These are phyloP conservation scores for Coracias cyanogaster DNA, from an alignment of 2,797 vertebrate genomes.

Conservation along the genomic window DNA sequence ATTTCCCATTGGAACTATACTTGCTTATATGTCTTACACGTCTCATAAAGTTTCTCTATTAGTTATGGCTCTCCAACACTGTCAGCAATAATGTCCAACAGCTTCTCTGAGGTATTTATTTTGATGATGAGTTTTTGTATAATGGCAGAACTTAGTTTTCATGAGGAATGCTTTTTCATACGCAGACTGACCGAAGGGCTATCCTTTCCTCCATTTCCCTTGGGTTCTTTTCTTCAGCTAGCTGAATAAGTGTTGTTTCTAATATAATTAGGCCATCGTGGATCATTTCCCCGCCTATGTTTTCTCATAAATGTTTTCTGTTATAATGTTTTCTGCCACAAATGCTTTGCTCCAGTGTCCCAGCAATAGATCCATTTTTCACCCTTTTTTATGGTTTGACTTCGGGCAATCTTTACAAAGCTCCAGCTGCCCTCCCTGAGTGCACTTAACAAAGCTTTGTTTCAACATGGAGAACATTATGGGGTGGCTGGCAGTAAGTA, in stretches of 20 bases:
- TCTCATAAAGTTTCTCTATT: neutral
- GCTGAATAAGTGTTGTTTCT: neutral
- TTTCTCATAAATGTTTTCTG: neutral
- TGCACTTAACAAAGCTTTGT: neutral
- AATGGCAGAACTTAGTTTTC: neutral
- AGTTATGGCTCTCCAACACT: neutral
- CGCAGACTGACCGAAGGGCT: neutral
- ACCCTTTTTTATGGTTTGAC: neutral
- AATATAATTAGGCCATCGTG: neutral
- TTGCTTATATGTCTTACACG: neutral
- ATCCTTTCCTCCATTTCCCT: neutral
- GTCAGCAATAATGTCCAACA: neutral
- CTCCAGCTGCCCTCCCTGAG: neutral
- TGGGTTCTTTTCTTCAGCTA: neutral
- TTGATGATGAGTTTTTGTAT: neutral
- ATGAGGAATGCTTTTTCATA: neutral
- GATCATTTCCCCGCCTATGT: neutral
- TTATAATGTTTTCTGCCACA: neutral
- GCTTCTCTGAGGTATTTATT: neutral
- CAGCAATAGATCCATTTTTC: neutral
- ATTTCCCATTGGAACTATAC: neutral
- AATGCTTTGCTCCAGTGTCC: neutral
- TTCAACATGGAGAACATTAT: neutral
- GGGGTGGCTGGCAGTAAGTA: neutral
- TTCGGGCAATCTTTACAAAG: neutral